phyloP scores from a whole-genome alignment of 2,888 invertebrate genomes.

The Steinernema carpocapsae region DNA sequence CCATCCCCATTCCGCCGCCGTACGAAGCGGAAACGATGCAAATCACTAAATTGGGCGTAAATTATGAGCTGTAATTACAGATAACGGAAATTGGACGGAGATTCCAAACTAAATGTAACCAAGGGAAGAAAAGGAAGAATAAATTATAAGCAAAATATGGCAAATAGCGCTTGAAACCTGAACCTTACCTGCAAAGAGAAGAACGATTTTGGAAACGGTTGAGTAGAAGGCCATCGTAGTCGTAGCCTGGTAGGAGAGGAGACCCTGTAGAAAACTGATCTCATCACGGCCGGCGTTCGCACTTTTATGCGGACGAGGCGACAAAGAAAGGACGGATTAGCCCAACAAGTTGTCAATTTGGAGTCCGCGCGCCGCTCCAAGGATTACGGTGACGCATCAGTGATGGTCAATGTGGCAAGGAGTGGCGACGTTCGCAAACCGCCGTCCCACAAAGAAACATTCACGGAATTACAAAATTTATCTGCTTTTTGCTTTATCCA shows the following conservation, averaged over 20 bases:
- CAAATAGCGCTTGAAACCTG: too few relatives aligned
- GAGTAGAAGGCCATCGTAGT: not conserved
- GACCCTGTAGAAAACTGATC: slow-evolving; percentile 30
- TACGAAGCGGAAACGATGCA: slow-evolving; percentile 20
- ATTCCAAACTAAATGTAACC: too few relatives aligned
- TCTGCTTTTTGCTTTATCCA: not conserved
- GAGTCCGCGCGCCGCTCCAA: slow-evolving; percentile 8
- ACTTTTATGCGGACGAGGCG: slow-evolving; percentile 29
- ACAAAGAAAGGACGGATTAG: slow-evolving; percentile 32
- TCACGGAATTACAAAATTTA: slow-evolving; percentile 24
- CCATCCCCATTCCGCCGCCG: slow-evolving; percentile 24
- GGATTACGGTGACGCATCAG: slow-evolving; percentile 30
- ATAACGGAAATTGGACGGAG: too few relatives aligned
- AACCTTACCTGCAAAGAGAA: slow-evolving; percentile 22
- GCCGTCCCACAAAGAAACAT: slow-evolving; percentile 27
- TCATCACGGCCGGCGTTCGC: not conserved
- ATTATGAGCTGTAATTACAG: too few relatives aligned
- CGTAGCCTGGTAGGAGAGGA: not conserved
- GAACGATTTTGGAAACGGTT: slow-evolving; percentile 10
- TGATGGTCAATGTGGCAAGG: slow-evolving; percentile 12
- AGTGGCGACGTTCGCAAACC: slow-evolving; percentile 4
- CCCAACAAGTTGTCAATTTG: slow-evolving; percentile 35
- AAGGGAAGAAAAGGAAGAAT: too few relatives aligned
- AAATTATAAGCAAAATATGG: too few relatives aligned
- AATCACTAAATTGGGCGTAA: not conserved